These are phyloP conservation scores for Habrosyne pyritoides DNA, from an alignment of 2,888 invertebrate genomes.

Conservation along the genomic window DNA sequence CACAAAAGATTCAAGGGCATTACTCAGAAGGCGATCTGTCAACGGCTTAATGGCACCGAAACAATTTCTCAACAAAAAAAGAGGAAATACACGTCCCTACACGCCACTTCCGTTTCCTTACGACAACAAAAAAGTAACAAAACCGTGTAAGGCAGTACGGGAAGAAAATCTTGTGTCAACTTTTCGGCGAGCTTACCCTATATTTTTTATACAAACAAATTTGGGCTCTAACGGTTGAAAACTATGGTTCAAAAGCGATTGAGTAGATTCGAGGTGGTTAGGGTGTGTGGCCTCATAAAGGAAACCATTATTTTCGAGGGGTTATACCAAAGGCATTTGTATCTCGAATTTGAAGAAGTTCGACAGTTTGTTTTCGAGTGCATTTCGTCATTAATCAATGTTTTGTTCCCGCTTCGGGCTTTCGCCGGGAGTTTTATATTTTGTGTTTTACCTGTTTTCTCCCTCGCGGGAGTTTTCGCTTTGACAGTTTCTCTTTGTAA, in stretches of 20 bases:
- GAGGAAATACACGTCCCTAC: constrained; percentile 79
- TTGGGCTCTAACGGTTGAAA: background rate
- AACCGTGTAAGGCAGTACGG: constrained; percentile 44
- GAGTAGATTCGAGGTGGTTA: constrained; percentile 33
- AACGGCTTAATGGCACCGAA: constrained; percentile 82
- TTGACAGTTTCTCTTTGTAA: constrained; percentile 74
- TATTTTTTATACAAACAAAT: constrained; percentile 22
- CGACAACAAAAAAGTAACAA: constrained; percentile 76
- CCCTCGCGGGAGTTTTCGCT: constrained; percentile 50
- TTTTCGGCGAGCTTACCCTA: constrained; percentile 55
- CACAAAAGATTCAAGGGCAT: constrained; percentile 70
- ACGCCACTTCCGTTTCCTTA: constrained; percentile 74
- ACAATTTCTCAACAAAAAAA: constrained; percentile 82
- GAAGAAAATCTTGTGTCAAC: constrained; percentile 68
- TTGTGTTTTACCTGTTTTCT: constrained; percentile 76
- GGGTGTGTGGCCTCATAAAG: constrained; percentile 54
- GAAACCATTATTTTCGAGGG: constrained; percentile 82
- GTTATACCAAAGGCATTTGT: constrained; percentile 79
- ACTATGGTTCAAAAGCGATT: constrained; percentile 30
- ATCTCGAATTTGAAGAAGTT: constrained; percentile 82
- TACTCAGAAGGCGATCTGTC: constrained; percentile 80
- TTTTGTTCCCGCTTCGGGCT: constrained; percentile 66
- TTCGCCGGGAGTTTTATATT: constrained; percentile 60
- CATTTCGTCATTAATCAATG: constrained; percentile 83
- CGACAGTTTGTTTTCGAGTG: constrained; percentile 84